Percentiles rank a stretch among this genome's conserved stretches.
These are phyloP conservation scores for Aptenodytes forsteri DNA, from an alignment of 2,113 vertebrate species.

Conservation along the genomic window DNA sequence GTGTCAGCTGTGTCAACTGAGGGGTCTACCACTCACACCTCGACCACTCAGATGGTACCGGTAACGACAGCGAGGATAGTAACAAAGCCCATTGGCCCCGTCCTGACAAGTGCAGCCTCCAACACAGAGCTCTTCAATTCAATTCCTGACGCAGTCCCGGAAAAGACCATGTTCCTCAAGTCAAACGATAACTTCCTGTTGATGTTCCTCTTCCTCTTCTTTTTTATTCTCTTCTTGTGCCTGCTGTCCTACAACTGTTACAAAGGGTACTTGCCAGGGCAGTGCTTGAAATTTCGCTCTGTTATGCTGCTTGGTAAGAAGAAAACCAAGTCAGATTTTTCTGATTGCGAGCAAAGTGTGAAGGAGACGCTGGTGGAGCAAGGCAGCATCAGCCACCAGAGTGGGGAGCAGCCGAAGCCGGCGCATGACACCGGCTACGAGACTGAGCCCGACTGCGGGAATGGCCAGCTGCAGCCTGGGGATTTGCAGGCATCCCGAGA, in stretches of 20 bases:
- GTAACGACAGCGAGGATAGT: slow-evolving; percentile 68
- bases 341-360: slow-evolving; percentile 85
- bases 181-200: slow-evolving; percentile 85
- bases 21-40: slow-evolving; percentile 63
- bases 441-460: slow-evolving; percentile 88
- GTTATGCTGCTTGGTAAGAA: slow-evolving; percentile 85
- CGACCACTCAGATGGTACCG: slow-evolving; percentile 45
- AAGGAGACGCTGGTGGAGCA: slow-evolving; percentile 86
- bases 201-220: slow-evolving; percentile 89
- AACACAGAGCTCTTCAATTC: slow-evolving; percentile 71
- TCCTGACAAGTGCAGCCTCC: slow-evolving; percentile 69
- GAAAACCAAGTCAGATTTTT: slow-evolving; percentile 81
- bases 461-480: slow-evolving; percentile 79
- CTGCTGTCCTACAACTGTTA: slow-evolving; percentile 93
- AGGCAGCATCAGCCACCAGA: slow-evolving; percentile 79
- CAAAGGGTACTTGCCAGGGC: slow-evolving; percentile 90
- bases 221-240: slow-evolving; percentile 87
- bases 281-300: slow-evolving; percentile 87
- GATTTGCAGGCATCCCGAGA: slow-evolving; percentile 63
- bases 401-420: slow-evolving; percentile 79
- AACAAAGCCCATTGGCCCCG: slow-evolving; percentile 71
- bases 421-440: slow-evolving; percentile 92
- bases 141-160: slow-evolving; percentile 64
- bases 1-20: slow-evolving; percentile 46
- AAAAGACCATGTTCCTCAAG: slow-evolving; percentile 86